Evolutionary conservation across 2,888 invertebrate genomes (phyloP).

Genomic region (Andrena hattorfiana): DNA sequence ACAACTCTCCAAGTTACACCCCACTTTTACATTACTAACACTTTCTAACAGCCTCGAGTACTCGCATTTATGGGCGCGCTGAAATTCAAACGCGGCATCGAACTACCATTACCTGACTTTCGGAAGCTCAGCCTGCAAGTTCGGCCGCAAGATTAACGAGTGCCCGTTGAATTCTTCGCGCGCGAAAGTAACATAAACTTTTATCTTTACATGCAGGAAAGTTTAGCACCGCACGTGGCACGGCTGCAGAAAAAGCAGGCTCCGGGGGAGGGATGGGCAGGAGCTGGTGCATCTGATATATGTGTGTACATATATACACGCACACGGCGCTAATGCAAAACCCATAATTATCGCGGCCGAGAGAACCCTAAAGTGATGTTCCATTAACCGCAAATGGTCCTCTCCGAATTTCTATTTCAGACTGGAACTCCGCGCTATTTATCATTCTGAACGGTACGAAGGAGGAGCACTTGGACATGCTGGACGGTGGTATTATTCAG

Average conservation of each 20-base stretch:
- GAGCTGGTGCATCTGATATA: slow-evolving; percentile 32
- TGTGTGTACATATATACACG: slow-evolving; percentile 17
- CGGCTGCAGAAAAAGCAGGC: slow-evolving; percentile 53
- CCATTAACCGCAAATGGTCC: slow-evolving; percentile 70
- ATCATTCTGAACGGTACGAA: slow-evolving; percentile 99
- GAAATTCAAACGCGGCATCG: slow-evolving; percentile 39
- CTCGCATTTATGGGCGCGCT: slow-evolving; percentile 33
- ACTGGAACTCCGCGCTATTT: slow-evolving; percentile 99
- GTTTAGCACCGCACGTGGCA: slow-evolving; percentile 54
- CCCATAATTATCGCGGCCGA: slow-evolving; percentile 69
- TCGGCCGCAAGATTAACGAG: slow-evolving; percentile 55
- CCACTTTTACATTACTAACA: slow-evolving; percentile 10
- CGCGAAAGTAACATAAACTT: slow-evolving; percentile 45
- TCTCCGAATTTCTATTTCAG: slow-evolving; percentile 86
- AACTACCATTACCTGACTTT: slow-evolving; percentile 57
- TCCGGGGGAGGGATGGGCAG: background rate
- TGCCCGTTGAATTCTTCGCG: slow-evolving; percentile 54
- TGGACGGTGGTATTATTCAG: slow-evolving; percentile 99
- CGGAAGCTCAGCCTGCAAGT: slow-evolving; percentile 20
- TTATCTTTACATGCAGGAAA: slow-evolving; percentile 61
- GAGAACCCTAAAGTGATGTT: slow-evolving; percentile 68
- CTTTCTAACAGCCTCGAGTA: slow-evolving; percentile 20
- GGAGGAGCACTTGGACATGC: slow-evolving; percentile 99
- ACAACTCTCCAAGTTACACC: slow-evolving; percentile 4
- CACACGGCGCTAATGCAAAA: slow-evolving; percentile 64